Percentiles rank a stretch among this genome's conserved stretches.
These are phyloP conservation scores for Pollimyrus isidori DNA, from an alignment of 2,113 vertebrate genomes.

Conservation along the genomic window DNA sequence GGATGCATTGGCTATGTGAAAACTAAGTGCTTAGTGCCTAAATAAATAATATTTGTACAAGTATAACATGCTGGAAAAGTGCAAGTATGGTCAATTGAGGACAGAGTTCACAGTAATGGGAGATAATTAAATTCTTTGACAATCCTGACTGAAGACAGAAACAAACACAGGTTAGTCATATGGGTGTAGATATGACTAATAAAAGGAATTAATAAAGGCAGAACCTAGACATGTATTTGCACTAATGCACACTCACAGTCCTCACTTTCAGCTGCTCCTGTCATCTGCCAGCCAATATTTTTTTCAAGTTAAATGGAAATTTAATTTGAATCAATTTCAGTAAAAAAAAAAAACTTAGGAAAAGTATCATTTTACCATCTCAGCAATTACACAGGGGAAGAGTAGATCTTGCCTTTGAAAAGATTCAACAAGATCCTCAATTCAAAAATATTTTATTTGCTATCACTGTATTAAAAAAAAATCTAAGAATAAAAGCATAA, in stretches of 20 bases:
- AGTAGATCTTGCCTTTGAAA: background rate
- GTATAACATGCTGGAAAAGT: conserved; percentile 1
- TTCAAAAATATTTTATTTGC: background rate
- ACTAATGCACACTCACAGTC: background rate
- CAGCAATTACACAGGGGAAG: background rate
- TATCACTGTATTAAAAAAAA: background rate
- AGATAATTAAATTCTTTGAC: background rate
- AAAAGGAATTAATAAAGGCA: background rate
- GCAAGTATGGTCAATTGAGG: background rate
- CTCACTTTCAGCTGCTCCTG: background rate
- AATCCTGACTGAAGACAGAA: background rate
- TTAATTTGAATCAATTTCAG: background rate
- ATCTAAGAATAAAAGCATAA: background rate
- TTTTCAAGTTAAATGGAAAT: background rate
- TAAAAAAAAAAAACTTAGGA: background rate
- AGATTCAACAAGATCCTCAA: background rate
- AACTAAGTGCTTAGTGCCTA: background rate
- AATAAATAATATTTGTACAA: background rate
- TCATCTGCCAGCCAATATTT: background rate
- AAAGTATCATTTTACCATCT: background rate
- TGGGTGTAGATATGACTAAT: background rate
- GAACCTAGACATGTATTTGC: background rate
- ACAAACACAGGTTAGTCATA: background rate
- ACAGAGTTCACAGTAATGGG: background rate
- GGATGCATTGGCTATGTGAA: background rate